These are phyloP conservation scores for Uloborus diversus DNA, from an alignment of 1,140 invertebrate species.

Conservation along the genomic window DNA sequence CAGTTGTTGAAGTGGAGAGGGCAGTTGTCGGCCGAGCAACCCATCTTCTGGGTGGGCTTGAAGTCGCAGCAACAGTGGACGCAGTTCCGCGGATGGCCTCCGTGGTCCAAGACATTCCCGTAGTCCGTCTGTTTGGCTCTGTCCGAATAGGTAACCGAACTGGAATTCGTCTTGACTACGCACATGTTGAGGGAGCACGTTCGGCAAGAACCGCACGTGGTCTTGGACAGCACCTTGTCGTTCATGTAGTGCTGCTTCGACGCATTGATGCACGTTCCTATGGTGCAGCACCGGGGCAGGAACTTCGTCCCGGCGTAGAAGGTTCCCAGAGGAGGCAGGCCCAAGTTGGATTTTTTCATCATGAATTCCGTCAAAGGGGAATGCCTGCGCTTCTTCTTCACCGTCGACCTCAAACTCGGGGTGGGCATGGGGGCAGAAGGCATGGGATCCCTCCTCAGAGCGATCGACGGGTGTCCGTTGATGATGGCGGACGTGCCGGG, in stretches of 20 bases:
- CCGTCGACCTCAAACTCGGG: conserved; percentile 18
- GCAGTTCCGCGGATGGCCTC: conserved; percentile 43
- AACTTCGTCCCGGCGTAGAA: conserved; percentile 30
- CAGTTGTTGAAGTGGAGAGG: conserved; percentile 49
- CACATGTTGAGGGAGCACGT: conserved; percentile 50
- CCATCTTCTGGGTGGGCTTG: conserved; percentile 41
- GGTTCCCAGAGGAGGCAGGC: conserved; percentile 34
- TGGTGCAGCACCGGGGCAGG: conserved; percentile 40
- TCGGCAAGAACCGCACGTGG: conserved; percentile 44
- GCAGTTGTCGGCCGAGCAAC: conserved; percentile 48
- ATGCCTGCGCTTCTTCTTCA: neutral
- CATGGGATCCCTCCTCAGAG: conserved; percentile 5
- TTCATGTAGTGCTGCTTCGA: conserved; percentile 50
- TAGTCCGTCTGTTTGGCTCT: conserved; percentile 39
- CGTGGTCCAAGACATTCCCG: conserved; percentile 43
- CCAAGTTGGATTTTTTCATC: neutral
- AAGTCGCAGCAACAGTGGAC: conserved; percentile 52
- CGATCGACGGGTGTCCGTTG: conserved; percentile 16
- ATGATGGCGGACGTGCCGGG: conserved; percentile 32
- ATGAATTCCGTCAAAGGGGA: neutral
- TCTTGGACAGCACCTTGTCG: conserved; percentile 29
- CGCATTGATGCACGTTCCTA: conserved; percentile 47
- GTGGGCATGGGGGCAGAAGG: conserved; percentile 27
- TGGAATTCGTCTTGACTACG: conserved; percentile 34
- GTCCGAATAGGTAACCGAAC: conserved; percentile 36